Evolutionary conservation across 2,888 invertebrate genomes (phyloP), one percentile per base, ranked within the genome.

Genomic region (Acrobasis consociella): DNA sequence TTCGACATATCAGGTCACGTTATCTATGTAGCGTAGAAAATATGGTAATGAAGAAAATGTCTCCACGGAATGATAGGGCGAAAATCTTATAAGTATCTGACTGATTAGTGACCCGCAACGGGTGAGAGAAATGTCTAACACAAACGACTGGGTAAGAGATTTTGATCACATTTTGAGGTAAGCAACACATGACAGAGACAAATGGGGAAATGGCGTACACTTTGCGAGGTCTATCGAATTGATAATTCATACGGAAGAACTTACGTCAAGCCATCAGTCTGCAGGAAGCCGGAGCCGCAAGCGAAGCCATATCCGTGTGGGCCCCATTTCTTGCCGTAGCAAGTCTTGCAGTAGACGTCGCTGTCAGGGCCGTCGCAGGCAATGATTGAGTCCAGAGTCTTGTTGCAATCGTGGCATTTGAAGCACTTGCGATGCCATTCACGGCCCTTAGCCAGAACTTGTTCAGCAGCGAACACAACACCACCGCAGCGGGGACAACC

Each of bases 241-340:
- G 53, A 8, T 37, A 11, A 50, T 38, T 22, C 10, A 31, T 52
- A 13, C 7, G 5, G 1, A 52, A 17, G 11, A 59, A 81, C 95
- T 94, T 90, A 97, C 97, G 95, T 95, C 76, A 97, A 93, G 69
- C 97, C 97, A 84, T 98, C 97, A 74, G 97, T 98, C 87, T 97
- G 97, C 73, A 98, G 94, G 93, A 97, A 97, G 71, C 98, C 98
- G 72, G 98, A 98, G 66, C 98, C 98, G 82, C 97, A 97, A 69
- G 98, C 98, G 84, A 98, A 98, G 64, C 98, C 98, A 82, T 98
- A 98, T 67, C 98, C 98, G 86, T 99, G 99, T 62, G 99, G 99
- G 77, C 99, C 99, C 96, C 97, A 99, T 89, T 97, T 98, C 93
- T 98, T 98, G 79, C 98, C 98, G 87, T 99, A 99, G 91, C 99